Base-by-base conservation (phyloP, 2,797 vertebrate species). In the Delichon dasypus region DNA sequence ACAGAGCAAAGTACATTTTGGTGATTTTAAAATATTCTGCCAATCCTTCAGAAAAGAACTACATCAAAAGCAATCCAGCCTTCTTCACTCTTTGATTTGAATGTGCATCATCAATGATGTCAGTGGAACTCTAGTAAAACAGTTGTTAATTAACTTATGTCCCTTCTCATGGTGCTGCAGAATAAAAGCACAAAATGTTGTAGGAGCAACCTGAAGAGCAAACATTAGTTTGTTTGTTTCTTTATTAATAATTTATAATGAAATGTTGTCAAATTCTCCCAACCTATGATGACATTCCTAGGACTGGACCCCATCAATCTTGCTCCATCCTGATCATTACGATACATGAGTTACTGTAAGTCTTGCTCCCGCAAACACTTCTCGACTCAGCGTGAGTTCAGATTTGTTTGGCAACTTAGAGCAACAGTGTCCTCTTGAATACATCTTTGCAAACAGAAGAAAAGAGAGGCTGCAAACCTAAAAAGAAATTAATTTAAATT, bases 121-220 rank as follows among this genome's bases (percentile, higher is more conserved):
- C 88, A 96, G 85, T 70, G 71, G 85, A 79, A 76, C 51, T 82
- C 71, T 17, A 86, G 54, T 86, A 84, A 93, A 71, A n/a, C 25
- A 67, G 94, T 96, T 96, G 96, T 91, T 96, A 86, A 96, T 96
- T 96, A 96, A 96, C 96, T 95, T 96, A 85, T 96, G 96, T 96
- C 70, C 93, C 64, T 70, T 95, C 88, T 76, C 66, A 19, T n/a
- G 19, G 32, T 20, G 4, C 88, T 86, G 74, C 51, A 71, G 67
- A 75, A 84, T 55, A 77, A 82, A 88, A 86, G 85, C 90, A 87
- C 93, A 91, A 87, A 95, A 73, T 64, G 71, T 78, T 94, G 93
- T 89, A 87, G 83, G 68, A 91, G 79, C 36, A 90, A 61, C 26
- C 50, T 42, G 83, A 90, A 96, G n/a, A 86, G 62, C 90, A 96